Conservation (phyloP, 2,888 invertebrate genomes). For the Laothoe populi region DNA sequence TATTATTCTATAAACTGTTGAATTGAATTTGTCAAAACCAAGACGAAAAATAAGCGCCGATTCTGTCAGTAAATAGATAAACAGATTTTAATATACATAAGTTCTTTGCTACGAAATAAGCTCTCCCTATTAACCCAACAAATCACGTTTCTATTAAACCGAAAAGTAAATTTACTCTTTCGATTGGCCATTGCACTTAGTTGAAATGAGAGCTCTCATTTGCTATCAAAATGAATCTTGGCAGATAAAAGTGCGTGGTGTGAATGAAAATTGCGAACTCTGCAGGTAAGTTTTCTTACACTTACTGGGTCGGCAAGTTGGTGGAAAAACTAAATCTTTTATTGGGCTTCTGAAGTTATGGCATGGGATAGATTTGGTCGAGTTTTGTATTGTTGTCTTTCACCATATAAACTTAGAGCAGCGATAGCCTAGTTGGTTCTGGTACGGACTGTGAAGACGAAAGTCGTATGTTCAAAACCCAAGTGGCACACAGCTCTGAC, state of each 20-base stretch:
- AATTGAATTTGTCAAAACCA: too few relatives aligned
- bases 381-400: background rate
- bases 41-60: too few relatives aligned
- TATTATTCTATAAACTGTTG: too few relatives aligned
- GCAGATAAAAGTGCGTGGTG: conserved; percentile 44
- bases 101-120: too few relatives aligned
- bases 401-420: too few relatives aligned
- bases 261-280: conserved; percentile 35
- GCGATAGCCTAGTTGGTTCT: too few relatives aligned
- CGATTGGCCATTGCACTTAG: conserved; percentile 38
- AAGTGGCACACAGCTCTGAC: too few relatives aligned
- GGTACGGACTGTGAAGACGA: too few relatives aligned
- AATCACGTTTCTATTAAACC: conserved; percentile 8
- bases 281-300: conserved; percentile 4
- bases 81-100: too few relatives aligned
- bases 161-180: conserved; percentile 4
- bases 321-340: background rate
- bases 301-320: background rate
- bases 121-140: background rate
- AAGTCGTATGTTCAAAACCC: too few relatives aligned
- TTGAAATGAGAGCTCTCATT: conserved; percentile 39
- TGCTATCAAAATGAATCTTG: conserved; percentile 46
- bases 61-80: too few relatives aligned
- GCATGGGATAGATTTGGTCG: background rate
- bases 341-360: background rate